phyloP scores from a whole-genome alignment of 2,113 vertebrate species.

The Eubucco bourcierii region DNA sequence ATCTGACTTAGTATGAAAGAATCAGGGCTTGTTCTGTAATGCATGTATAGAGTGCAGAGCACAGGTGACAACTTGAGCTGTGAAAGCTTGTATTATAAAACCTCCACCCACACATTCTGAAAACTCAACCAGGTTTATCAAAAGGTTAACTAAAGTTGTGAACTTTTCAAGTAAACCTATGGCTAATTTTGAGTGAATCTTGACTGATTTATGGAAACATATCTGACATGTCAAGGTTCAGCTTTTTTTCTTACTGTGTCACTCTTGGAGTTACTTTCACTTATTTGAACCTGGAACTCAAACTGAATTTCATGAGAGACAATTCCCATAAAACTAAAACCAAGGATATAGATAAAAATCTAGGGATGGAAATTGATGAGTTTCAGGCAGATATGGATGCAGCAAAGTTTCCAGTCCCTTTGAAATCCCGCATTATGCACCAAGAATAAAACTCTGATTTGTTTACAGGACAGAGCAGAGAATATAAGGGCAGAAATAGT shows the following conservation, averaged over 20 bases:
- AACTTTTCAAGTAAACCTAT: constrained; percentile 24
- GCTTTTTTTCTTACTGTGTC: background rate
- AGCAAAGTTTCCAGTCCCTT: background rate
- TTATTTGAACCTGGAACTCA: background rate
- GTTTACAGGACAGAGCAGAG: background rate
- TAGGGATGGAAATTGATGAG: background rate
- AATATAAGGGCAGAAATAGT: background rate
- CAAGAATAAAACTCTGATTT: background rate
- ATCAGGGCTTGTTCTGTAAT: background rate
- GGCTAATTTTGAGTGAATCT: constrained; percentile 26
- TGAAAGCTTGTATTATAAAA: constrained; percentile 1
- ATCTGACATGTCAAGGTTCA: background rate
- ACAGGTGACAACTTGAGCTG: background rate
- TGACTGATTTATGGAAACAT: constrained; percentile 3
- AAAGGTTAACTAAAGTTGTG: constrained; percentile 6
- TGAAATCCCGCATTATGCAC: background rate
- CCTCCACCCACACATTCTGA: constrained; percentile 15
- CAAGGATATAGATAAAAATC: background rate
- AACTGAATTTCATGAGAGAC: background rate
- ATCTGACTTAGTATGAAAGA: background rate
- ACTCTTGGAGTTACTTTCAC: background rate
- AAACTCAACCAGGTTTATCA: constrained; percentile 12
- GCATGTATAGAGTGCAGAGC: background rate
- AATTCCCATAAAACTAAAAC: background rate
- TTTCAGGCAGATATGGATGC: background rate